Percentiles rank a stretch among this genome's conserved stretches.
Evolutionary conservation across 2,888 invertebrate genomes (phyloP).

Genomic region (Pilophorus perplexus): DNA sequence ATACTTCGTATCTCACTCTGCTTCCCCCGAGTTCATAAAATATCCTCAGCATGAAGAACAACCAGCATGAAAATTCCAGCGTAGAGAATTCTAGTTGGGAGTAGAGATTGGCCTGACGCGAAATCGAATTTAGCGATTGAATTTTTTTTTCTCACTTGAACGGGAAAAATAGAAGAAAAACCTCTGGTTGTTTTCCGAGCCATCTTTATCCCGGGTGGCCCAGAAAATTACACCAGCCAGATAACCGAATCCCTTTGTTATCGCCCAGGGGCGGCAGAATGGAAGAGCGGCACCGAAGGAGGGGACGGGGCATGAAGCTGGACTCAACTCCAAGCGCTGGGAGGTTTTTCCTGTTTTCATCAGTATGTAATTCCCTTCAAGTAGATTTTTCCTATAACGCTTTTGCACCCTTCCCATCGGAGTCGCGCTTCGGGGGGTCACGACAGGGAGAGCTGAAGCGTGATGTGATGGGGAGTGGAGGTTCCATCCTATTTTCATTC

Average conservation of each 20-base stretch:
- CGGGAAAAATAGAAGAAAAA: constrained; percentile 32
- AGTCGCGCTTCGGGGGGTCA: too few relatives aligned
- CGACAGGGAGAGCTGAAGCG: too few relatives aligned
- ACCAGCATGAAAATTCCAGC: too few relatives aligned
- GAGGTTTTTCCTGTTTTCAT: constrained; percentile 25
- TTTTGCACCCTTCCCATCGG: constrained; percentile 3
- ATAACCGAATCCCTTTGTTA: constrained; percentile 34
- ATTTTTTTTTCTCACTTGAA: too few relatives aligned
- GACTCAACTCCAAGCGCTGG: constrained; percentile 14
- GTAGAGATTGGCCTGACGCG: too few relatives aligned
- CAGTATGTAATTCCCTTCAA: constrained; percentile 36
- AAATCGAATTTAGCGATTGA: too few relatives aligned
- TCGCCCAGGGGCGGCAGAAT: not conserved
- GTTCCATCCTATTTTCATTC: constrained; percentile 25
- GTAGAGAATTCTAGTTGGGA: too few relatives aligned
- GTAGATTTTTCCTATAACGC: constrained; percentile 31
- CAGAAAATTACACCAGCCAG: constrained; percentile 31
- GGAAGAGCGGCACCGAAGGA: not conserved
- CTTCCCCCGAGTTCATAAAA: too few relatives aligned
- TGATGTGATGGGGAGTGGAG: too few relatives aligned
- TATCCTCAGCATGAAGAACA: too few relatives aligned
- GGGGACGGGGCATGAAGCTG: constrained; percentile 5
- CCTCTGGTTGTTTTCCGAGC: constrained; percentile 32
- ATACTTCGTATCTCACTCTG: too few relatives aligned
- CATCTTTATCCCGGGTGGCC: constrained; percentile 28